phyloP scores from a whole-genome alignment of 1,140 invertebrate genomes.

The Drosophila eugracilis region DNA sequence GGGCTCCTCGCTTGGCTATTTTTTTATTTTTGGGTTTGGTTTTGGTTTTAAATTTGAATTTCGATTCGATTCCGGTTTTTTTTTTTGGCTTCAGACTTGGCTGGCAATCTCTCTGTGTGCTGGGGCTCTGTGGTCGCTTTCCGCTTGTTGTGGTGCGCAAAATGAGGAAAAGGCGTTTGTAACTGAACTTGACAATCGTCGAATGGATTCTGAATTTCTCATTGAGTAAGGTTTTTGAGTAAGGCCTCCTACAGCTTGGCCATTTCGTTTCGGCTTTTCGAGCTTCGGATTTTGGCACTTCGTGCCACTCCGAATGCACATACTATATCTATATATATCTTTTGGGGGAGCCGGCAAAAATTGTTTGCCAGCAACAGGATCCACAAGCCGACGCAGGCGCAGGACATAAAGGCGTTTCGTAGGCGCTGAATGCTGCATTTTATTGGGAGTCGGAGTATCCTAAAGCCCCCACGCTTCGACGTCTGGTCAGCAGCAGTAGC shows the following conservation, averaged over 20 bases:
- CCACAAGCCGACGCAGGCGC: slow-evolving; percentile 73
- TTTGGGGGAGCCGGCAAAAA: slow-evolving; percentile 52
- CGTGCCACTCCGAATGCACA: slow-evolving; percentile 28
- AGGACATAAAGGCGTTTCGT: slow-evolving; percentile 42
- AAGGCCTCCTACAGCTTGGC: slow-evolving; percentile 17
- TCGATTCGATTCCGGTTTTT: slow-evolving; percentile 21
- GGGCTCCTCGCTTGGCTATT: slow-evolving; percentile 29
- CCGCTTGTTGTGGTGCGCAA: slow-evolving; percentile 64
- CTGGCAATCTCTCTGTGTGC: slow-evolving; percentile 36
- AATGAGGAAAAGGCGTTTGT: slow-evolving; percentile 75
- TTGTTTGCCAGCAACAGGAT: slow-evolving; percentile 51
- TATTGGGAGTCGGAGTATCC: background rate
- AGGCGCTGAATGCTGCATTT: slow-evolving; percentile 58
- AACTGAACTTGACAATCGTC: slow-evolving; percentile 81
- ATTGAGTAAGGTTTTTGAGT: slow-evolving; percentile 78
- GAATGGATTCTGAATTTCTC: slow-evolving; percentile 82
- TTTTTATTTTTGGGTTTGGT: slow-evolving; percentile 3
- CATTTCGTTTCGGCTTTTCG: slow-evolving; percentile 16
- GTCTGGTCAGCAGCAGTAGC: slow-evolving; percentile 10
- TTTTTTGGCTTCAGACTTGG: slow-evolving; percentile 52
- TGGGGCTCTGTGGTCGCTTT: slow-evolving; percentile 48
- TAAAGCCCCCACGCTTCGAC: background rate
- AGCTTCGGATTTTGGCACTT: slow-evolving; percentile 23
- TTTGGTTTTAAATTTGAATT: slow-evolving; percentile 17
- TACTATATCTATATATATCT: too few relatives aligned